Evolutionary conservation across 2,888 invertebrate genomes (phyloP).

Genomic region (Toxonevra muliebris): DNA sequence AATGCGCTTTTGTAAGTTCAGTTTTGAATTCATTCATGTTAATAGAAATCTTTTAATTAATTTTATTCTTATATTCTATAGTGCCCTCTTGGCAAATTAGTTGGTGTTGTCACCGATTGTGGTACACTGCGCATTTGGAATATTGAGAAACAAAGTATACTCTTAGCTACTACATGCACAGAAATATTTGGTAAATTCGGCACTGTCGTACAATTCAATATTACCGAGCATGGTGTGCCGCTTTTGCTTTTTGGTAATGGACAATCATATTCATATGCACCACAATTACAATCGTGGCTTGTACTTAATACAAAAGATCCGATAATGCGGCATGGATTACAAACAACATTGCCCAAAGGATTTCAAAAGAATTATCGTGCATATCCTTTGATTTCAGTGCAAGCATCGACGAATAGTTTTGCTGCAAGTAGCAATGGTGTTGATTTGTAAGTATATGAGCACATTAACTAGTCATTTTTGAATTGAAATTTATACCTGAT

Average conservation of each 20-base stretch:
- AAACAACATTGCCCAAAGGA: constrained; percentile 63
- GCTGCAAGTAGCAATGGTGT: constrained; percentile 48
- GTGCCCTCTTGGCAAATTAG: constrained; percentile 60
- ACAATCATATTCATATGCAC: constrained; percentile 84
- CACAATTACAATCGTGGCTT: constrained; percentile 78
- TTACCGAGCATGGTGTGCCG: constrained; percentile 79
- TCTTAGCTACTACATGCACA: constrained; percentile 56
- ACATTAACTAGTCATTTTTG: background rate
- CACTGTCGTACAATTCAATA: constrained; percentile 70
- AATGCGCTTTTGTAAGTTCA: constrained; percentile 61
- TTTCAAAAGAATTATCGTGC: constrained; percentile 56
- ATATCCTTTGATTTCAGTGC: constrained; percentile 62
- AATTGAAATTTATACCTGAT: background rate
- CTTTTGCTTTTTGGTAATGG: constrained; percentile 86
- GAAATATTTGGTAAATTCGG: constrained; percentile 63
- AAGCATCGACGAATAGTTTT: constrained; percentile 57
- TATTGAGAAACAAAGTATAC: constrained; percentile 48
- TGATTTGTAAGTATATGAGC: constrained; percentile 46
- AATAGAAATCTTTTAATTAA: background rate
- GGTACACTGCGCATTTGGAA: constrained; percentile 63
- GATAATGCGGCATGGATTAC: constrained; percentile 66
- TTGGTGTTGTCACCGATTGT: constrained; percentile 63
- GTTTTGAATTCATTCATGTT: background rate
- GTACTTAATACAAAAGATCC: constrained; percentile 69
- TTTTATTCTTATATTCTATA: constrained; percentile 35